phyloP scores from a whole-genome alignment of 2,113 vertebrate genomes.

The Equus quagga region DNA sequence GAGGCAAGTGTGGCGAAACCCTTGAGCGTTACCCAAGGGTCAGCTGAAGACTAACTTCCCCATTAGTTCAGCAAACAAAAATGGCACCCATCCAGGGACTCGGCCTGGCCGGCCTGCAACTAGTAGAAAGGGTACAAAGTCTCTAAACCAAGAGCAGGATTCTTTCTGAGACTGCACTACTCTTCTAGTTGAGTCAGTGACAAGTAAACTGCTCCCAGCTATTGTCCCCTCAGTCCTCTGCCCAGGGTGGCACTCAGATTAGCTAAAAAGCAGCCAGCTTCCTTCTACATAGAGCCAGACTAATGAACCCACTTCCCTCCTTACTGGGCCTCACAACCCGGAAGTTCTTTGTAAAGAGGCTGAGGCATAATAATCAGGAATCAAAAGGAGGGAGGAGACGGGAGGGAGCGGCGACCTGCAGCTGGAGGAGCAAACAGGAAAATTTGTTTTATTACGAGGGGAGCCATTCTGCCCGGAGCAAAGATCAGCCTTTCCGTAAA shows the following conservation, averaged over 20 bases:
- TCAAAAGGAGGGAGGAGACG: not conserved
- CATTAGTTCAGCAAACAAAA: not conserved
- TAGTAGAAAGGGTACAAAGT: not conserved
- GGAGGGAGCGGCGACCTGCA: not conserved
- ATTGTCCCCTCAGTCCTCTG: fast-evolving
- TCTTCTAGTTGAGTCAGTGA: fast-evolving
- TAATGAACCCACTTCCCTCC: not conserved
- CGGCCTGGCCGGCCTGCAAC: not conserved
- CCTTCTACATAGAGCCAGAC: not conserved
- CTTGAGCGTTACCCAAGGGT: slow-evolving; percentile 33
- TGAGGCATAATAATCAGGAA: not conserved
- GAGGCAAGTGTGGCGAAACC: not conserved
- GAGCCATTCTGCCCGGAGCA: not conserved
- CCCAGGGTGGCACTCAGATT: not conserved
- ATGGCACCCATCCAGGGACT: not conserved
- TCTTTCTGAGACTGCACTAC: not conserved
- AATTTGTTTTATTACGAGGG: not conserved
- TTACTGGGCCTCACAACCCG: not conserved
- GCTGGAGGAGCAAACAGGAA: not conserved
- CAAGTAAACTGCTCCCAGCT: not conserved
- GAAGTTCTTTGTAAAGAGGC: not conserved
- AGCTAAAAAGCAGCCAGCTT: not conserved
- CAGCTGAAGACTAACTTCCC: not conserved
- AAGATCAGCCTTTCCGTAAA: not conserved
- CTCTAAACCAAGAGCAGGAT: fast-evolving